Conservation (phyloP, 2,113 vertebrate species). For the Tachycineta bicolor region DNA sequence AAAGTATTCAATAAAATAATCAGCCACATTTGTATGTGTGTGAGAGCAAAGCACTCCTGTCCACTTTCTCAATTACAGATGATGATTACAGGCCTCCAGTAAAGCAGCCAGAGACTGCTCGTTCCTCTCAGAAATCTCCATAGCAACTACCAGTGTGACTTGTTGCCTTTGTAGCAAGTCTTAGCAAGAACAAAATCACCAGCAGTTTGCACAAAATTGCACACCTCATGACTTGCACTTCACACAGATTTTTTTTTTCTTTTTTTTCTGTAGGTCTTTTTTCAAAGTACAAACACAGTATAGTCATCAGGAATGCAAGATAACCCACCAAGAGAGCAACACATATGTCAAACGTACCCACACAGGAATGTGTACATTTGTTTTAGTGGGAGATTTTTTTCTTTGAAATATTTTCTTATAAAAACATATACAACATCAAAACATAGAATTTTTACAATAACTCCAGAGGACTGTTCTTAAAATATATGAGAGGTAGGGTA, state of each 20-base stretch:
- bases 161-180: slow-evolving; percentile 52
- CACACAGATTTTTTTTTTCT: neutral
- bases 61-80: neutral
- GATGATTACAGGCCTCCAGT: slow-evolving; percentile 43
- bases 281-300: neutral
- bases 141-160: slow-evolving; percentile 64
- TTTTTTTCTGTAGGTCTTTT: neutral
- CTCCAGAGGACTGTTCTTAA: neutral
- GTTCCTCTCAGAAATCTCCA: slow-evolving; percentile 66
- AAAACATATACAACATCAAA: slow-evolving; percentile 55
- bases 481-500: slow-evolving; percentile 12
- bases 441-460: slow-evolving; percentile 38
- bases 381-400: neutral
- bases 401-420: neutral
- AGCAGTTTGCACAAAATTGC: slow-evolving; percentile 39
- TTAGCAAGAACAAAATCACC: slow-evolving; percentile 45
- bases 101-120: slow-evolving; percentile 10
- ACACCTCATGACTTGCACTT: slow-evolving; percentile 21
- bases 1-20: neutral
- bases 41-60: slow-evolving; percentile 15
- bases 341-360: neutral
- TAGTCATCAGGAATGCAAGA: slow-evolving; percentile 22
- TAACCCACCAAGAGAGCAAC: slow-evolving; percentile 2
- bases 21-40: slow-evolving; percentile 29
- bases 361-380: neutral